phyloP scores from a whole-genome alignment of 2,888 invertebrate genomes.

The Platerodrilus igneus region DNA sequence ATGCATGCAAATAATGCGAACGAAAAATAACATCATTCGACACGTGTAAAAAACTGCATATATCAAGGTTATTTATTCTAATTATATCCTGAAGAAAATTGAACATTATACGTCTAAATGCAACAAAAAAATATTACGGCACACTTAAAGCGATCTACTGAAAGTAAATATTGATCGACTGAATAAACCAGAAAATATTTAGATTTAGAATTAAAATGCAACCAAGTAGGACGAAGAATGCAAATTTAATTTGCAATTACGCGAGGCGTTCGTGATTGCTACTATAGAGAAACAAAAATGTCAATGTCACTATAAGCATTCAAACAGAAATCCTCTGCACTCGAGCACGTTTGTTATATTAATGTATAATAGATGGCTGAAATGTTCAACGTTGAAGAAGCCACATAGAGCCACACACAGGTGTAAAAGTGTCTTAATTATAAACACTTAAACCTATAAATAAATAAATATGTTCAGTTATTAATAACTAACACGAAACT shows the following conservation, averaged over 20 bases:
- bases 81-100: neutral
- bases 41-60: slow-evolving; percentile 9
- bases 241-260: slow-evolving; percentile 21
- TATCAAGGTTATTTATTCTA: slow-evolving; percentile 8
- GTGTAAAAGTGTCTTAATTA: too few relatives aligned
- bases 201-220: slow-evolving; percentile 8
- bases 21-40: slow-evolving; percentile 17
- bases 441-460: too few relatives aligned
- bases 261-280: slow-evolving; percentile 19
- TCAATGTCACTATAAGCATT: too few relatives aligned
- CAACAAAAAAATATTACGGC: neutral
- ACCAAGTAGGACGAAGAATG: too few relatives aligned
- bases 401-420: too few relatives aligned
- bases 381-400: too few relatives aligned
- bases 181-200: neutral
- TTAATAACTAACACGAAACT: too few relatives aligned
- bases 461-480: too few relatives aligned
- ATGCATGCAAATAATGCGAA: slow-evolving; percentile 16
- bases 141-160: neutral
- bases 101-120: neutral
- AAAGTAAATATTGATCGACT: neutral
- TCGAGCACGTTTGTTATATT: too few relatives aligned
- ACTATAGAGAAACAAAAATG: too few relatives aligned
- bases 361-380: too few relatives aligned
- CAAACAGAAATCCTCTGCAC: too few relatives aligned